Base-by-base conservation (phyloP, 2,113 vertebrate genomes). In the Salvator merianae region DNA sequence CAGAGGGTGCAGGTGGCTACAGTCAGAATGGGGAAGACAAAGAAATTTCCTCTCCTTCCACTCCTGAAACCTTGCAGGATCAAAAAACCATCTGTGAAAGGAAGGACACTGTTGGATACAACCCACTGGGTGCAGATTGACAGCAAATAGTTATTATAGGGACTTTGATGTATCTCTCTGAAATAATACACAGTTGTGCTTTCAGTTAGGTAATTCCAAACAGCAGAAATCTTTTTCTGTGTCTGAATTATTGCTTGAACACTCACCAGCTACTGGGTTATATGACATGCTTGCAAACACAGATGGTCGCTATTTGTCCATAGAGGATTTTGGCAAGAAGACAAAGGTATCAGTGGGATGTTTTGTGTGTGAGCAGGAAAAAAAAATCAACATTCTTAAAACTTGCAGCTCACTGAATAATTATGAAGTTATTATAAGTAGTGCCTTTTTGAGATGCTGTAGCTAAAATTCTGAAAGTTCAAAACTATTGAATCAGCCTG, bases 141-240 rank as follows among this genome's bases (percentile, higher is more conserved):
- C 70, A 65, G 32, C 66, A 84, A 75, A 38, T 50, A 86, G 79
- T 94, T 92, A 90, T 86, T 93, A 90, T 90, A 92, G 84, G 55
- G 92, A 92, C 88, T 71, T 92, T 2, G 70, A 88, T 90, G 86
- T 92, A 84, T 83, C 79, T 87, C 40, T 87, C 83, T 91, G 82
- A 92, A 90, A 65, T 92, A 93, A 84, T 83, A 69, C 87, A 87
- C 34, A 28, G 40, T 71, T 90, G 87, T 80, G 83, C 84, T 92
- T 89, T 91, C 84, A 79, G 88, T 87, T 78, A 75, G 36, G 43
- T 78, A 82, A 81, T 86, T 50, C 26, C 55, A 72, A 86, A 82
- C 7, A 36, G 32, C 82, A 59, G 32, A 68, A 18, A 36, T 69
- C 24, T 69, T 86, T 91, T 84, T 79, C 84, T 85, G 24, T 16